A percentile compares a stretch with the other conserved stretches of the same genome.
phyloP scores from a whole-genome alignment of 2,888 invertebrate species.

The Rotaria macrura region DNA sequence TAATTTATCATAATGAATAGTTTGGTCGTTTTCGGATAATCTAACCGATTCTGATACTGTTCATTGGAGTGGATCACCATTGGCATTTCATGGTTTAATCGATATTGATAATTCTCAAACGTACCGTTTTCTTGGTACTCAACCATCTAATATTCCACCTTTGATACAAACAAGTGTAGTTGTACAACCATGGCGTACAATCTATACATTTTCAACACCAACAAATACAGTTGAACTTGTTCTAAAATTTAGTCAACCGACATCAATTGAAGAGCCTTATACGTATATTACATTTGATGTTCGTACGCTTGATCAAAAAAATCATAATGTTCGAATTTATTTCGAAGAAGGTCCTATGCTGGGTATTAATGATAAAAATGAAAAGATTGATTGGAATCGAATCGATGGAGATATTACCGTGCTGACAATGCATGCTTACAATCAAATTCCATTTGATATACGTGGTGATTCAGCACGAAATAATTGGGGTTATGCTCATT shows the following conservation, averaged over 20 bases:
- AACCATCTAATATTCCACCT: neutral
- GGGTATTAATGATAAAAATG: neutral
- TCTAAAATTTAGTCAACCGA: neutral
- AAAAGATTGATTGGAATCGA: neutral
- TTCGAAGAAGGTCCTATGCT: neutral
- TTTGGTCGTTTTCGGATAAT: neutral
- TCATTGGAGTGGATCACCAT: neutral
- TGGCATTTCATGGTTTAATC: neutral
- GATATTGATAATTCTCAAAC: neutral
- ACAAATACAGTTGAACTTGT: neutral
- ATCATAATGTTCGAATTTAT: neutral
- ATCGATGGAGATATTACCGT: neutral
- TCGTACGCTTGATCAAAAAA: neutral
- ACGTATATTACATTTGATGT: neutral
- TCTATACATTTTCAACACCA: neutral
- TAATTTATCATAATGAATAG: neutral
- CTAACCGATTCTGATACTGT: neutral
- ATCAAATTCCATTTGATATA: neutral
- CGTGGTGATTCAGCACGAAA: neutral
- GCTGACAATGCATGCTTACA: neutral
- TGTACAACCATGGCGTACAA: neutral
- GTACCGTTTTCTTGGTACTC: neutral
- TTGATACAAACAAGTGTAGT: neutral
- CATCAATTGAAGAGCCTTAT: neutral
- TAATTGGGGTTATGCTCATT: conserved; percentile 5